Evolutionary conservation across 2,113 vertebrate genomes (phyloP).

Genomic region (Gyps fulvus): DNA sequence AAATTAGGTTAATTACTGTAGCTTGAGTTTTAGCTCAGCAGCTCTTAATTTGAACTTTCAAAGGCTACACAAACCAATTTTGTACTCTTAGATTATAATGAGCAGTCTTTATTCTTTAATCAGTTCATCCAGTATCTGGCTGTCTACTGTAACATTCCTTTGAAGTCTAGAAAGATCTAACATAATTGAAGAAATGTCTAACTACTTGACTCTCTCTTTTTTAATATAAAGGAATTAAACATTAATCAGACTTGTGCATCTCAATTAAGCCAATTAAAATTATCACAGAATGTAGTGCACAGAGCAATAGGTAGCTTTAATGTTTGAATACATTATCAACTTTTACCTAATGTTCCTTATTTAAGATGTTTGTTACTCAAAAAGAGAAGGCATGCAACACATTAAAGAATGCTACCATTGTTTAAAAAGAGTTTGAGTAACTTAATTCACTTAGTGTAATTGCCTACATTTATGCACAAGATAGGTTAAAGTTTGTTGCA

Average conservation of each 20-base stretch:
- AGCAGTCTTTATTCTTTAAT: conserved; percentile 87
- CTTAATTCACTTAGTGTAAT: not conserved
- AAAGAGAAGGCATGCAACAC: conserved; percentile 34
- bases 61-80: conserved; percentile 85
- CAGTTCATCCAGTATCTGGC: conserved; percentile 77
- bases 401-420: not conserved
- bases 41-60: conserved; percentile 84
- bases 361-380: conserved; percentile 63
- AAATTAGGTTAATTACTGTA: conserved; percentile 84
- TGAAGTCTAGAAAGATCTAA: conserved; percentile 85
- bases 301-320: conserved; percentile 79
- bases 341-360: conserved; percentile 71
- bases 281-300: conserved; percentile 78
- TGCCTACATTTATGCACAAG: not conserved
- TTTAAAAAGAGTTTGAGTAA: not conserved
- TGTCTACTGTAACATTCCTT: conserved; percentile 83
- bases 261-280: conserved; percentile 88
- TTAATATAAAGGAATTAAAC: conserved; percentile 86
- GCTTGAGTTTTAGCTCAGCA: conserved; percentile 80
- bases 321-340: conserved; percentile 79
- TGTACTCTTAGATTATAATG: conserved; percentile 86
- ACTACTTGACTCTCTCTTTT: conserved; percentile 83
- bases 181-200: conserved; percentile 88
- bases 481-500: not conserved
- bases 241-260: conserved; percentile 85